Conservation (phyloP, 2,797 vertebrate genomes). For the Manis javanica region DNA sequence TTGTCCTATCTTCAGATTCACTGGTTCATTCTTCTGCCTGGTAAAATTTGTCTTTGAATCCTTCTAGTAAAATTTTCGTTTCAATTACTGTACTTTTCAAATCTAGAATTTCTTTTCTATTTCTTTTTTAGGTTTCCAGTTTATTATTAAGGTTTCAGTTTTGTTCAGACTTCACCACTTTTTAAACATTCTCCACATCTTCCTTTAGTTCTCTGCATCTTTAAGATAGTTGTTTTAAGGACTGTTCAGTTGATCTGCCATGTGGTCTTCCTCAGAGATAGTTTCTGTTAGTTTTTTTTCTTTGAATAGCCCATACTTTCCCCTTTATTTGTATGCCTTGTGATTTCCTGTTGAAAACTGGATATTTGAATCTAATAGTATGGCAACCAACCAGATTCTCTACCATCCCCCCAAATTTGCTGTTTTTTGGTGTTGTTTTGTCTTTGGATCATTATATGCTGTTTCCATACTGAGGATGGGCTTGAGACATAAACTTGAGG, state of each 20-base stretch:
- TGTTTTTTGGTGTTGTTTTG: not conserved
- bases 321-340: not conserved
- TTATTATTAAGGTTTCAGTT: not conserved
- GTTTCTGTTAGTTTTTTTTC: no score
- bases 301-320: not conserved
- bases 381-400: not conserved
- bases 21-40: not conserved
- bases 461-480: not conserved
- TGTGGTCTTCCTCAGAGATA: no score
- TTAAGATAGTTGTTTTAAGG: no score
- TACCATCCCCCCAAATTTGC: not conserved
- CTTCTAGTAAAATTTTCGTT: not conserved
- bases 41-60: not conserved
- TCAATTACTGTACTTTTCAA: not conserved
- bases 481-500: not conserved
- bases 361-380: not conserved
- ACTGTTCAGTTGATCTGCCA: no score
- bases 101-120: not conserved
- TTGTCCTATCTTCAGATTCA: not conserved
- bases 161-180: not conserved
- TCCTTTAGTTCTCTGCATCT: no score
- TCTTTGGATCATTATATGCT: not conserved
- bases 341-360: not conserved
- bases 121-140: not conserved
- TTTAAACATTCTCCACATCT: no score